Conservation (phyloP, 1,140 invertebrate species). For the Bombyx mandarina region DNA sequence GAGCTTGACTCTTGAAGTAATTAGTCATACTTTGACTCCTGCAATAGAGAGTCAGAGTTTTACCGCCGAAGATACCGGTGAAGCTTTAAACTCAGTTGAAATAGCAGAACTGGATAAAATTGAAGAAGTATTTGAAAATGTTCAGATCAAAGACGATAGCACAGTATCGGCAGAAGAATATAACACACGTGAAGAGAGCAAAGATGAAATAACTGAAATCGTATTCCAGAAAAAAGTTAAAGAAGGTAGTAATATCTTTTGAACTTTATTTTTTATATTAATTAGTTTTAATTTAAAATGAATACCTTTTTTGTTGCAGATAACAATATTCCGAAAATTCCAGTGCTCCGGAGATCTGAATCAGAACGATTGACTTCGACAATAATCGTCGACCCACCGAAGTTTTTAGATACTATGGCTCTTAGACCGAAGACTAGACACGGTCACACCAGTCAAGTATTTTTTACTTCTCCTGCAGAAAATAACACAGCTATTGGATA, state of each 20-base stretch:
- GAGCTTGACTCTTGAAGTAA: constrained; percentile 19
- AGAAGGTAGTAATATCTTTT: constrained; percentile 2
- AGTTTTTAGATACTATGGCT: constrained; percentile 80
- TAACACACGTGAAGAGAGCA: background rate
- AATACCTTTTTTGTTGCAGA: constrained; percentile 40
- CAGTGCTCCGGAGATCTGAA: constrained; percentile 51
- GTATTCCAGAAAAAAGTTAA: constrained; percentile 1
- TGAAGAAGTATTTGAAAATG: constrained; percentile 26
- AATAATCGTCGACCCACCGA: constrained; percentile 72
- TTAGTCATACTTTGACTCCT: constrained; percentile 8
- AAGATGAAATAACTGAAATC: too few species aligned
- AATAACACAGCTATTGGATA: constrained; percentile 22
- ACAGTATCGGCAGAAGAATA: background rate
- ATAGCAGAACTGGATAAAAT: constrained; percentile 11
- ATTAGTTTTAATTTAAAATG: background rate
- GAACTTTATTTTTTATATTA: background rate
- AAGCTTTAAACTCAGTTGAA: constrained; percentile 1
- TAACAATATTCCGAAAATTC: constrained; percentile 54
- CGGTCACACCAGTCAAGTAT: constrained; percentile 74
- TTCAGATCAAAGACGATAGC: constrained; percentile 16
- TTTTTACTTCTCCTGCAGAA: constrained; percentile 58
- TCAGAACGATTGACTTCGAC: constrained; percentile 63
- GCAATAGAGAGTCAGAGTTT: too few species aligned
- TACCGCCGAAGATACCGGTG: too few species aligned
- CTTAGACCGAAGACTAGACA: constrained; percentile 76